Evolutionary conservation across 2,888 invertebrate genomes (phyloP), one percentile per base, ranked within the genome.

Genomic region (Serripes groenlandicus): DNA sequence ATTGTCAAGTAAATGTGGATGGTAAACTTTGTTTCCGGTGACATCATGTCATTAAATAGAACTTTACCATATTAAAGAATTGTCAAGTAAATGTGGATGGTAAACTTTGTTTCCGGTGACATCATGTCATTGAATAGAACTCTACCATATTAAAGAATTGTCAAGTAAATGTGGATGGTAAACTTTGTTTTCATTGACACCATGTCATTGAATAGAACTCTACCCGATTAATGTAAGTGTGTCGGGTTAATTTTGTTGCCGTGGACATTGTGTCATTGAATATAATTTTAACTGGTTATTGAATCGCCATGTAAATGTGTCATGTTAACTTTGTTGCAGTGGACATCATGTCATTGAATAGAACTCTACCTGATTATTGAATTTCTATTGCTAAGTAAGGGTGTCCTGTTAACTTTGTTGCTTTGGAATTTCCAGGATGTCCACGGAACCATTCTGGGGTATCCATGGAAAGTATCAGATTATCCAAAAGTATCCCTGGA

Each of bases 291-390:
- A 97, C 97, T 34, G 99, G 99, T 95, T 98, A 99, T 87, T 96
- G 99, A 69, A 93, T 98, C 94, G 97, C 97, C 88, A 97, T 97
- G 97, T 98, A 95, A 64, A 85, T n/a, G n/a, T n/a, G n/a, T n/a
- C 99, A 99, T 96, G 99, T 99, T 95, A 99, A 99, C 95, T 96
- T 99, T 90, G 95, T 99, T 95, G 99, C 99, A 89, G 99, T 98
- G 94, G 99, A 99, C 95, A 97, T 98, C 97, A 99, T 99, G 93
- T 98, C 99, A 84, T 95, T 99, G 85, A 99, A 99, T 95, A 96
- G 99, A 92, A 98, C 98, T 9, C 96, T 99, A 77, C 97, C 97
- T 34, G 99, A 99, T 95, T 98, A 99, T 87, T 96, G 99, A 70
- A 93, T 98, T 26, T n/a, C n/a, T n/a, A n/a, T n/a, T 94, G 97